Conservation (phyloP, 2,113 vertebrate genomes). For the Corythornis cristatus region DNA sequence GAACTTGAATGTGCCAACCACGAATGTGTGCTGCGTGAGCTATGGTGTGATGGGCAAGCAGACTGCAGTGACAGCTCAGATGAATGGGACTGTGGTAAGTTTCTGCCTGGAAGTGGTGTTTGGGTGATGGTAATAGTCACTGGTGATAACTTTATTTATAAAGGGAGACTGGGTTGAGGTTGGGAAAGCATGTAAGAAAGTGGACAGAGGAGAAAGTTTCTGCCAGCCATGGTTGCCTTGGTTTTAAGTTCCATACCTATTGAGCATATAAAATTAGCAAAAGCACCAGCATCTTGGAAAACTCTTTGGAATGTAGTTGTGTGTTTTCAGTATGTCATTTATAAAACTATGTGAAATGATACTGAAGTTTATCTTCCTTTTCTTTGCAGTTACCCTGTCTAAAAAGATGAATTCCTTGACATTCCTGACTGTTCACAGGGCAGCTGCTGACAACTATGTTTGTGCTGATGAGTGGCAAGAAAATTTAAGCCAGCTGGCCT, state of each 20-base stretch:
- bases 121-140: neutral
- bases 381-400: constrained; percentile 84
- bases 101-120: neutral
- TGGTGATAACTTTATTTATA: neutral
- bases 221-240: neutral
- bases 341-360: neutral
- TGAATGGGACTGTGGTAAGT: constrained; percentile 94
- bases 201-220: neutral
- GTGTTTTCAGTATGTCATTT: neutral
- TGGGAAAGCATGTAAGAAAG: neutral
- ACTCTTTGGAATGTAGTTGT: neutral
- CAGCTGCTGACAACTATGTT: constrained; percentile 83
- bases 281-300: neutral
- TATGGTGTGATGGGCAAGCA: constrained; percentile 89
- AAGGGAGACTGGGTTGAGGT: neutral
- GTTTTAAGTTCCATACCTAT: neutral
- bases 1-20: constrained; percentile 91
- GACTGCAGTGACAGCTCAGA: constrained; percentile 93
- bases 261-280: neutral
- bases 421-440: constrained; percentile 83
- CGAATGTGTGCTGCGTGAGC: constrained; percentile 84
- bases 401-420: constrained; percentile 70
- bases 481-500: constrained; percentile 85
- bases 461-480: constrained; percentile 92
- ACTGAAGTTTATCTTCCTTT: constrained; percentile 46